A percentile compares a stretch with the other conserved stretches of the same genome.
phyloP scores from a whole-genome alignment of 2,797 vertebrate genomes.

The Rhinella marina region DNA sequence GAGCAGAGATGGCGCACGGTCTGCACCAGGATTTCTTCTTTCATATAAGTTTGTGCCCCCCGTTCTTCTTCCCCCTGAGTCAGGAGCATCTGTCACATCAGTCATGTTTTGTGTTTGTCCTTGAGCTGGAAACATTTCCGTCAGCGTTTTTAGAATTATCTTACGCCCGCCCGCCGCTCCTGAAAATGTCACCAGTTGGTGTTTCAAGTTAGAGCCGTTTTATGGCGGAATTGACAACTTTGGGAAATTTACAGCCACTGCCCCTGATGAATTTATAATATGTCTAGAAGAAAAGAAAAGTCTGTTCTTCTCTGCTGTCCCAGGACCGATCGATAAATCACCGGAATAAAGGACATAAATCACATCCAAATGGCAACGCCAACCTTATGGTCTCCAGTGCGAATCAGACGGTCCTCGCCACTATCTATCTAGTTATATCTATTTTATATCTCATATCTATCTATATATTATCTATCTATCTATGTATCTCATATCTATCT shows the following conservation, averaged over 20 bases:
- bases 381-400: neutral
- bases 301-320: neutral
- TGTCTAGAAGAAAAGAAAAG: constrained; percentile 20
- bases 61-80: neutral
- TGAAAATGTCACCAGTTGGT: constrained; percentile 55
- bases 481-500: no score
- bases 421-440: neutral
- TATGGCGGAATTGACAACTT: constrained; percentile 49
- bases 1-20: no score
- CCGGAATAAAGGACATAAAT: constrained; percentile 14
- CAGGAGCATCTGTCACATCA: neutral
- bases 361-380: constrained; percentile 10
- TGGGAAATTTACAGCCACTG: constrained; percentile 38
- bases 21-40: no score
- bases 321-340: constrained; percentile 27
- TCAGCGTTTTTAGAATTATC: constrained; percentile 41
- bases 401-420: neutral
- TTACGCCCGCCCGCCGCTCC: neutral
- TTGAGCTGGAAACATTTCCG: constrained; percentile 46
- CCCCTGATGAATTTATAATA: constrained; percentile 55
- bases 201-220: constrained; percentile 38
- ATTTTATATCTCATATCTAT: no score
- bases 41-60: neutral
- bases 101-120: constrained; percentile 38
- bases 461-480: no score